Base-by-base conservation (phyloP, 2,113 vertebrate species). In the Strigops habroptila region DNA sequence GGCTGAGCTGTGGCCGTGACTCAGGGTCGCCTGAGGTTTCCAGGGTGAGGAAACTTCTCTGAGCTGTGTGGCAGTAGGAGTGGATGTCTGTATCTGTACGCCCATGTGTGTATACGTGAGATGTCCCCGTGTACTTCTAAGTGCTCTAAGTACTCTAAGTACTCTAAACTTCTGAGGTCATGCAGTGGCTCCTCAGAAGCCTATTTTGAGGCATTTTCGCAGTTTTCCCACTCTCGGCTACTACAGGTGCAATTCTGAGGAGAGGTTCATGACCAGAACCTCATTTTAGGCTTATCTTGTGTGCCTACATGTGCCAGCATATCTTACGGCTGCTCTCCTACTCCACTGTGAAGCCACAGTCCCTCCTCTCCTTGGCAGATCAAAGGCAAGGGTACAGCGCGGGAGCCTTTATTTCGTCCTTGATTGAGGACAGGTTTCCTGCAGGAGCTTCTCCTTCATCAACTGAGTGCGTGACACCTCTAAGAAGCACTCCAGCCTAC, bases 31-130 rank as follows among this genome's bases (percentile, higher is more conserved):
- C 14, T 24, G 27, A 19, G 10, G 12, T 55, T 79, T 24, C 22
- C 18, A 63, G 63, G 12, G 27, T 39, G 67, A 86, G 10, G 69
- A 81, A 94, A 52, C 17, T 3, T 70, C 25, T 75, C 62, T 12
- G 30, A 28, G 16, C 16, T 33, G 22, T 25, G 35, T 73, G 41
- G 21, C 0, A 1, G 28, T 7, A 53, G 28, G 39, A 55, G 43
- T 22, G 7, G 74, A 78, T 1, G 1, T 37, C n/a, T 67, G n/a
- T 14, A 12, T 22, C 35, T 44, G 25, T 3, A 6, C 0, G 3
- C 6, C 24, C 1, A 0, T 25, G 16, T 23, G 24, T 28, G 23
- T 43, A 21, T 15, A 5, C 14, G 14, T 55, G 33, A 75, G 52
- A 28, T 39, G 16, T 23, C 27, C 23, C 28, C 15, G 8, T 8